Evolutionary conservation across 2,113 vertebrate genomes (phyloP), one percentile per base, ranked within the genome.

Genomic region (Gymnobelideus leadbeateri): DNA sequence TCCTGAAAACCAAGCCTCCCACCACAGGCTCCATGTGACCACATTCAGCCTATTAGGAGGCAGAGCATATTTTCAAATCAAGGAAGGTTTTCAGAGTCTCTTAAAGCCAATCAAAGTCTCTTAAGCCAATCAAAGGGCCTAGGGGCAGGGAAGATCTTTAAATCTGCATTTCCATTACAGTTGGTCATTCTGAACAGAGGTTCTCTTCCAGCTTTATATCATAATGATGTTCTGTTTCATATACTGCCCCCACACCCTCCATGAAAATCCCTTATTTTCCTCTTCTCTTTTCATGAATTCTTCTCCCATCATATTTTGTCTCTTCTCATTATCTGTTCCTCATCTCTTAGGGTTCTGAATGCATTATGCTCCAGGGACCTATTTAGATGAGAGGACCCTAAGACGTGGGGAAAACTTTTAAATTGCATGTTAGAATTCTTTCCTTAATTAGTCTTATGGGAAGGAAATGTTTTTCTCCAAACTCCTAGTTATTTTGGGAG

Each of bases 361-460:
- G 1, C 12, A 52, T n/a, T n/a, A 90, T 90, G 46, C 24, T 24
- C 26, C 16, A 31, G 51, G 8, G 68, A 93, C 3, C 31, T 54
- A 89, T 16, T 93, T 2, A 89, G 3, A 11, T 8, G 52, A 23
- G 25, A 46, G 51, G 26, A 93, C 28, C 51, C 31, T 51, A 92
- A 43, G 24, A 19, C 2, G 26, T 46, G 14, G n/a, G 50, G 49
- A 28, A 90, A 3, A 3, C 89, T 11, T 37, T 50, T 51, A 55
- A 90, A 50, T 50, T 89, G 26, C 10, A 90, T 50, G 53, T 93
- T 12, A 10, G 37, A 55, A 49, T 84, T 93, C 2, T 16, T 51
- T n/a, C 89, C 53, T 49, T 94, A 94, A 94, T n/a, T 28, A 90
- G 23, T 91, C 46, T 61, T 51, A 91, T 43, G 47, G 52, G 53